These are phyloP conservation scores for Tachina grossa DNA, from an alignment of 2,888 invertebrate genomes.

Conservation along the genomic window DNA sequence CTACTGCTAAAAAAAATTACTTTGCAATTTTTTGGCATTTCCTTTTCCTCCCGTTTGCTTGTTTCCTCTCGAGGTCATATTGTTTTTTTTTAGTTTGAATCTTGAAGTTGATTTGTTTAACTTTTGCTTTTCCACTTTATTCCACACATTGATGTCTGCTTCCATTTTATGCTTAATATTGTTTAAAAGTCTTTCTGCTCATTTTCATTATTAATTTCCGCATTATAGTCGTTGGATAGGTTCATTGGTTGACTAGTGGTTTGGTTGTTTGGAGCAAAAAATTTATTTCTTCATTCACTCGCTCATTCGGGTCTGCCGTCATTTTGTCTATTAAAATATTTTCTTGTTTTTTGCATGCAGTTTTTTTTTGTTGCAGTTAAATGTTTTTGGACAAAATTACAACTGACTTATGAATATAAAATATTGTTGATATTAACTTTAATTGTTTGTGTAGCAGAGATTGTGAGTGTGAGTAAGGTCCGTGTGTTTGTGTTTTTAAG, in stretches of 20 bases:
- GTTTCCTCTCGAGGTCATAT: conserved; percentile 46
- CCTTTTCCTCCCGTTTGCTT: background rate
- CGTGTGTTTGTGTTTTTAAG: background rate
- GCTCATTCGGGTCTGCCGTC: conserved; percentile 14
- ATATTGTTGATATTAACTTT: background rate
- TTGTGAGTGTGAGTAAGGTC: background rate
- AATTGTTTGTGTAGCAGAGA: background rate
- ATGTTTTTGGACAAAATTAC: background rate
- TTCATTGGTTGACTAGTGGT: background rate
- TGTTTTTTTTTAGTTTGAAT: conserved; percentile 12
- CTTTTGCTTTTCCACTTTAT: conserved; percentile 48
- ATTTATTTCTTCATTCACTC: conserved; percentile 13
- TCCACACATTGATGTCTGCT: background rate
- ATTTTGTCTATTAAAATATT: conserved; percentile 35
- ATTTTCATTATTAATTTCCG: conserved; percentile 42
- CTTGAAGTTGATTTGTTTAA: conserved; percentile 27
- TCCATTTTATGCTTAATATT: background rate
- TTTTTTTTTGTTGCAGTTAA: background rate
- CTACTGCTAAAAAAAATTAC: conserved; percentile 28
- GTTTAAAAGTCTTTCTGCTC: background rate
- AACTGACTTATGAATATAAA: background rate
- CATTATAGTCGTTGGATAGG: conserved; percentile 17
- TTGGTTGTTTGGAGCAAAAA: conserved; percentile 2
- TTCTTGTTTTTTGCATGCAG: background rate
- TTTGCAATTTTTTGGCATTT: conserved; percentile 51